A percentile compares a stretch with the other conserved stretches of the same genome.
These are phyloP conservation scores for Virgularia gustaviana DNA, from an alignment of 92 coral and sea anemone species.

Conservation along the genomic window DNA sequence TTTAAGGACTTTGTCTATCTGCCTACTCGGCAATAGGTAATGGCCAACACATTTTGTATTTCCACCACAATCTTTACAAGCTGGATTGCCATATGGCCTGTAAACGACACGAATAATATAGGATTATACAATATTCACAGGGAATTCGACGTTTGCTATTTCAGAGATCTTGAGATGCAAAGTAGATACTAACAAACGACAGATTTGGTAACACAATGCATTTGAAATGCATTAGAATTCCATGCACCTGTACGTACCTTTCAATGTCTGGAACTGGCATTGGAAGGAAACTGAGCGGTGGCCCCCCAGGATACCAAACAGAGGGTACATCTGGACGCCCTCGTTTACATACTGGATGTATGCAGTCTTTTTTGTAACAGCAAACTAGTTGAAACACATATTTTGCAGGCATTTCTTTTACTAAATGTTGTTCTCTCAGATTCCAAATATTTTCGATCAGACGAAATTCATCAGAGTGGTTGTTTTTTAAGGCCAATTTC, in stretches of 20 bases:
- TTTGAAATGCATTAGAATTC: not conserved
- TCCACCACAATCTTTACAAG: constrained; percentile 43
- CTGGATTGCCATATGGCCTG: constrained; percentile 48
- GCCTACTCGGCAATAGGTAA: constrained; percentile 39
- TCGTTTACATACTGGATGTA: constrained; percentile 8
- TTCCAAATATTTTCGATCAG: not conserved
- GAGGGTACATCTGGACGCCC: constrained; percentile 11
- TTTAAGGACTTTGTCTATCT: constrained; percentile 44
- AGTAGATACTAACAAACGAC: not conserved
- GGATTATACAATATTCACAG: not conserved
- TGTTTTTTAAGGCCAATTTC: constrained; percentile 1
- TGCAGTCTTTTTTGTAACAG: constrained; percentile 23
- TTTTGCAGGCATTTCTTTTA: constrained; percentile 21
- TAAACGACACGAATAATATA: not conserved
- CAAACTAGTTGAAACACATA: constrained; percentile 32
- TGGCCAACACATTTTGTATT: constrained; percentile 43
- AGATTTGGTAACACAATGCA: not conserved
- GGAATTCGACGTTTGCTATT: not conserved
- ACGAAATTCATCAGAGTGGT: not conserved
- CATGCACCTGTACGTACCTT: constrained; percentile 20
- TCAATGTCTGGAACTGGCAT: constrained; percentile 48
- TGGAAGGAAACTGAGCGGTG: constrained; percentile 47
- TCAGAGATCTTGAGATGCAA: not conserved
- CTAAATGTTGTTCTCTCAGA: not conserved
- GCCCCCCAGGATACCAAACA: constrained; percentile 52